A percentile compares a stretch with the other conserved stretches of the same genome.
Conservation (phyloP, 2,797 vertebrate species). For the Okamejei kenojei region DNA sequence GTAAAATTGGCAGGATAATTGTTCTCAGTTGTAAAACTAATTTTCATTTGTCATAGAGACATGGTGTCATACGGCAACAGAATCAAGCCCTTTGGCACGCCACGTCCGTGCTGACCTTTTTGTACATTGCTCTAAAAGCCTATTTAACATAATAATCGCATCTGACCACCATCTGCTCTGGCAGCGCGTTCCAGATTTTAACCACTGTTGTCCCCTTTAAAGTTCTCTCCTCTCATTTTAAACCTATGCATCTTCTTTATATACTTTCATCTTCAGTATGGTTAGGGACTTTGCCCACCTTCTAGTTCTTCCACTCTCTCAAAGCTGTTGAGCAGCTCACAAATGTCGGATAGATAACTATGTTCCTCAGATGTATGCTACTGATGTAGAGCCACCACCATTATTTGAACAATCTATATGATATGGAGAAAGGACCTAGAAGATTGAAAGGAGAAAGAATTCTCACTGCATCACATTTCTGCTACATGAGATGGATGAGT, state of each 20-base stretch:
- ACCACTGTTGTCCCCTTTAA: no score
- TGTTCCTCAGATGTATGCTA: not conserved
- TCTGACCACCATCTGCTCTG: no score
- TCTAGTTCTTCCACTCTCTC: not conserved
- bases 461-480: not conserved
- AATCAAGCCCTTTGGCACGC: no score
- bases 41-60: not conserved
- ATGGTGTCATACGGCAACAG: no score
- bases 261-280: not conserved
- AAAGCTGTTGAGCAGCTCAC: not conserved
- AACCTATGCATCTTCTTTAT: no score
- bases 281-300: not conserved
- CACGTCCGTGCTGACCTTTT: no score
- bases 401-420: not conserved
- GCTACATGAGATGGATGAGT: no score
- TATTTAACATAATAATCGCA: no score
- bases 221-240: no score
- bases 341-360: not conserved
- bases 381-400: not conserved
- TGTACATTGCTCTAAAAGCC: no score
- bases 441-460: not conserved
- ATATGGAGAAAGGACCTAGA: not conserved
- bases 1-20: not conserved
- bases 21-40: not conserved
- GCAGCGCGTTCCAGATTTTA: no score